These are phyloP conservation scores for Heteromurus nitidus DNA, from an alignment of 2,888 invertebrate genomes.

Conservation along the genomic window DNA sequence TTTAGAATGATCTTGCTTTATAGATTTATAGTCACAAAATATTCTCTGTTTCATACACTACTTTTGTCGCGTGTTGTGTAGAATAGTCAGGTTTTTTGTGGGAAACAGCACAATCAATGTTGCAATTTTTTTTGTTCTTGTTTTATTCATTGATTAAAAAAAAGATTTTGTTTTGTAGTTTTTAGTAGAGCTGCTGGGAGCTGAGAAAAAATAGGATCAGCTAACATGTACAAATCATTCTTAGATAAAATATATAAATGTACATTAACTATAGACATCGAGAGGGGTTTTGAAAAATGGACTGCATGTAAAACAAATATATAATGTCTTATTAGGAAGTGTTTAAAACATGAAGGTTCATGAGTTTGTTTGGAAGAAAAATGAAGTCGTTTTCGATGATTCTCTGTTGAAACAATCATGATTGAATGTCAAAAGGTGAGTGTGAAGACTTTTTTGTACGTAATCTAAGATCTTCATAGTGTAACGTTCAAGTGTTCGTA, in stretches of 20 bases:
- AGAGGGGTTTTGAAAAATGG: slow-evolving; percentile 50
- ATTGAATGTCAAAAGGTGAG: slow-evolving; percentile 52
- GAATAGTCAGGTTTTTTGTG: not conserved
- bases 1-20: slow-evolving; percentile 3
- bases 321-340: slow-evolving; percentile 2
- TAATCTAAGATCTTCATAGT: slow-evolving; percentile 59
- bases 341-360: slow-evolving; percentile 24
- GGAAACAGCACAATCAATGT: slow-evolving; percentile 55
- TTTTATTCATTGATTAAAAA: not conserved
- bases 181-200: slow-evolving; percentile 15
- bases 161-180: not conserved
- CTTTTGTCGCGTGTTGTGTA: slow-evolving; percentile 1
- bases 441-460: slow-evolving; percentile 54
- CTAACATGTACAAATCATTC: slow-evolving; percentile 55
- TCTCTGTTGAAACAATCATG: slow-evolving; percentile 47
- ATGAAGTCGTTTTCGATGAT: no score
- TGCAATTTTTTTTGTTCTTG: slow-evolving; percentile 35
- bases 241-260: slow-evolving; percentile 7
- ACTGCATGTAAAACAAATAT: slow-evolving; percentile 32
- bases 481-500: slow-evolving; percentile 55
- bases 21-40: slow-evolving; percentile 43
- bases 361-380: slow-evolving; percentile 33
- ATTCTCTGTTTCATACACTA: not conserved
- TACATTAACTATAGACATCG: slow-evolving; percentile 6
- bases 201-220: slow-evolving; percentile 36